These are phyloP conservation scores for Odobenus rosmarus DNA, from an alignment of 2,113 vertebrate genomes.

Conservation along the genomic window DNA sequence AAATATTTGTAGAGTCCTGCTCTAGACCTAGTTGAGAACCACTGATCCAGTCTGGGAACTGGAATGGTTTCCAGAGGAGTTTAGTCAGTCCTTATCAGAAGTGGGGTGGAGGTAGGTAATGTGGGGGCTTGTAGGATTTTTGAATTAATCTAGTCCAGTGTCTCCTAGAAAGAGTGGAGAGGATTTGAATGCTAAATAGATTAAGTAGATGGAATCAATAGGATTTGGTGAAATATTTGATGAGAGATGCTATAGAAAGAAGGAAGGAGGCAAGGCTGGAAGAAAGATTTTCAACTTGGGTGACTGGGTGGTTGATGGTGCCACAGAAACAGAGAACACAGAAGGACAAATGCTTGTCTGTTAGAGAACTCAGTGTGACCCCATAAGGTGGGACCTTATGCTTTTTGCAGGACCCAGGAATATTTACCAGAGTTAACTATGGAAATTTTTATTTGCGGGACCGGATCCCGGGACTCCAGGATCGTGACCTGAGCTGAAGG, in stretches of 20 bases:
- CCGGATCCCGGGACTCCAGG: too few species aligned
- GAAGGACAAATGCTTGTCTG: constrained; percentile 39
- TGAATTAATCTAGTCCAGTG: background rate
- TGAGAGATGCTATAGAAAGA: background rate
- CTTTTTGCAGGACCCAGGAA: constrained; percentile 33
- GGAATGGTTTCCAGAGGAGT: background rate
- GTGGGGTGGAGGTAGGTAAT: background rate
- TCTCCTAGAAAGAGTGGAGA: background rate
- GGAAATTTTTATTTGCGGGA: constrained; percentile 50
- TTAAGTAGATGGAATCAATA: background rate
- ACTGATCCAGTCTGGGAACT: background rate
- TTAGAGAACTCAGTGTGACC: background rate
- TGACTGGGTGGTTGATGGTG: background rate
- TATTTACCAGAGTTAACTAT: constrained; percentile 18
- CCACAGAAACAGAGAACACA: background rate
- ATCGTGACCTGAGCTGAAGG: too few species aligned
- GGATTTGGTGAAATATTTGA: background rate
- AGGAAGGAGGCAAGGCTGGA: background rate
- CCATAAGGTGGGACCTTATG: background rate
- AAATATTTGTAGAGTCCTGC: background rate
- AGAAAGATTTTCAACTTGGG: background rate
- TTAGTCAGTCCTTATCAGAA: background rate
- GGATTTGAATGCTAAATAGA: background rate
- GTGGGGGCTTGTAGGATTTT: background rate
- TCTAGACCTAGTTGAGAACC: background rate